Percentiles rank a stretch among this genome's conserved stretches.
phyloP scores from a whole-genome alignment of 2,113 vertebrate species.

The Penelope pileata region DNA sequence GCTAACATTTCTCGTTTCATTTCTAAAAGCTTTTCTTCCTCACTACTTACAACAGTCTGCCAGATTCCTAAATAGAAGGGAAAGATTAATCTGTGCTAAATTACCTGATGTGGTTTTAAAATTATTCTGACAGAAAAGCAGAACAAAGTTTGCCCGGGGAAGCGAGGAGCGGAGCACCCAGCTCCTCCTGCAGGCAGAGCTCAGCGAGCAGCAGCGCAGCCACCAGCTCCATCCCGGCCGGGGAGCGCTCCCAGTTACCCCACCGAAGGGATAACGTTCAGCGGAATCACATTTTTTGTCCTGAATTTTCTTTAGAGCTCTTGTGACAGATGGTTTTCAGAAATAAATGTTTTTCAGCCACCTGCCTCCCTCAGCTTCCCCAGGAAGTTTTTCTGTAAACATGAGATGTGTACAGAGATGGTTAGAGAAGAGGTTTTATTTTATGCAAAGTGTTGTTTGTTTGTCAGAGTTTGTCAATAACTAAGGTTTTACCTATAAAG shows the following conservation, averaged over 20 bases:
- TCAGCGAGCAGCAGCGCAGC: slow-evolving; percentile 52
- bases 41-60: slow-evolving; percentile 42
- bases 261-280: slow-evolving; percentile 16
- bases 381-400: slow-evolving; percentile 13
- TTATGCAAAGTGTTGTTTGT: not conserved
- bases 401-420: not conserved
- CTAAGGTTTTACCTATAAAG: not conserved
- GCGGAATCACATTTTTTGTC: slow-evolving; percentile 39
- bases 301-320: slow-evolving; percentile 41
- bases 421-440: not conserved
- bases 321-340: slow-evolving; percentile 49
- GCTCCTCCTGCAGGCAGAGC: not conserved
- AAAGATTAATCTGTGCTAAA: slow-evolving; percentile 71
- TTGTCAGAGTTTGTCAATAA: not conserved
- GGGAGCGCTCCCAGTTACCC: slow-evolving; percentile 46
- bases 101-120: slow-evolving; percentile 66
- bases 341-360: slow-evolving; percentile 38
- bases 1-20: slow-evolving; percentile 42
- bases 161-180: slow-evolving; percentile 33
- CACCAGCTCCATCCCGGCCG: not conserved
- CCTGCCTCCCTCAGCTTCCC: slow-evolving; percentile 4
- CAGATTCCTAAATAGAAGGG: slow-evolving; percentile 47
- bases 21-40: slow-evolving; percentile 51
- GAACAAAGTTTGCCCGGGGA: slow-evolving; percentile 71
- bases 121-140: slow-evolving; percentile 67